These are phyloP conservation scores for Pristionchus exspectatus DNA, from an alignment of 2,888 invertebrate genomes.

Conservation along the genomic window DNA sequence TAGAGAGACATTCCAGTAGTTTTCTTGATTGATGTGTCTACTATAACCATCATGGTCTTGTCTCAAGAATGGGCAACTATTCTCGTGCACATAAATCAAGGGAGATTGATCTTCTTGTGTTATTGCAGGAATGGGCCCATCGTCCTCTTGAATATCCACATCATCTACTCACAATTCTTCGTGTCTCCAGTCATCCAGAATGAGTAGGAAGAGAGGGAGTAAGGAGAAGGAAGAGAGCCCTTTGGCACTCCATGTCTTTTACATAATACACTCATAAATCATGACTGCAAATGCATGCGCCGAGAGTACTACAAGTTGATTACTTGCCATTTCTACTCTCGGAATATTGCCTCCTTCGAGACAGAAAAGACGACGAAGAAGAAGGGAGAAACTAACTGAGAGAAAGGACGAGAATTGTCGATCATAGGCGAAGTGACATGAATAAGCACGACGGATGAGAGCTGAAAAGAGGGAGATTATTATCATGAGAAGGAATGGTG, in stretches of 20 bases:
- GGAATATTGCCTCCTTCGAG: background rate
- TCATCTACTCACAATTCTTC: conserved; percentile 17
- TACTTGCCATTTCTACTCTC: conserved; percentile 13
- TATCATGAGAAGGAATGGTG: background rate
- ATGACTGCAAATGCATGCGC: conserved; percentile 29
- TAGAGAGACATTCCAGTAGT: background rate
- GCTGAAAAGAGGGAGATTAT: conserved; percentile 22
- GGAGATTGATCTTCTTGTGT: background rate
- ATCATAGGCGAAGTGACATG: conserved; percentile 40
- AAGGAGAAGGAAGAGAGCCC: background rate
- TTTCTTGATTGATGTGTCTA: background rate
- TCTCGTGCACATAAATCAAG: background rate
- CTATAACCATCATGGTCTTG: background rate
- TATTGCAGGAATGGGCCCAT: background rate
- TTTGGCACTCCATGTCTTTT: conserved; percentile 3
- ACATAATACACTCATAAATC: conserved; percentile 47
- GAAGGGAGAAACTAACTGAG: conserved; percentile 36
- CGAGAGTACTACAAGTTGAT: conserved; percentile 24
- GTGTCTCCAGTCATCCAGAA: conserved; percentile 4
- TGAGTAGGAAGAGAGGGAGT: conserved; percentile 15
- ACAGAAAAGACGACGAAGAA: background rate
- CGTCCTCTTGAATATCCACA: background rate
- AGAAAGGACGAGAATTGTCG: background rate
- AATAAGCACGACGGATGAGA: conserved; percentile 46
- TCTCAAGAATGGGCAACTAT: background rate